phyloP scores from a whole-genome alignment of 2,888 invertebrate genomes.

The Drosophila nigritarsus region DNA sequence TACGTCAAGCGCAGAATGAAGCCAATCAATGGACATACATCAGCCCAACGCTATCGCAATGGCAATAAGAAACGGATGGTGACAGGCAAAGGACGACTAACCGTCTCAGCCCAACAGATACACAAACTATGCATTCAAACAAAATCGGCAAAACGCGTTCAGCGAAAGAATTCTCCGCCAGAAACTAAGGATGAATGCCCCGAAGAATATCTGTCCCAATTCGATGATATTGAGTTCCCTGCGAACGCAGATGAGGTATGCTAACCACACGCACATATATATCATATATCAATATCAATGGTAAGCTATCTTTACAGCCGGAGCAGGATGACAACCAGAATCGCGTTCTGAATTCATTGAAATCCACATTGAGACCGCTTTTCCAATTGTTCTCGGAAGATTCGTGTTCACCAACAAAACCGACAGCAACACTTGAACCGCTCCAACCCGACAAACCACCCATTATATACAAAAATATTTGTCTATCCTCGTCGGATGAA shows the following conservation, averaged over 20 bases:
- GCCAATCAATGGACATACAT: not conserved
- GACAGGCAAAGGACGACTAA: not conserved
- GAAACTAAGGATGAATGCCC: not conserved
- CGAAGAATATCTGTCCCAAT: constrained; percentile 4
- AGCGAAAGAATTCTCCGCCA: not conserved
- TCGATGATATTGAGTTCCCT: constrained; percentile 12
- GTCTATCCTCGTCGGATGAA: constrained; percentile 40
- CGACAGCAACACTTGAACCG: not conserved
- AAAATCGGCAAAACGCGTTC: not conserved
- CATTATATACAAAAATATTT: constrained; percentile 28
- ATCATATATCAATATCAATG: not conserved
- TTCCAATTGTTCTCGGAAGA: constrained; percentile 41
- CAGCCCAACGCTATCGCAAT: constrained; percentile 1
- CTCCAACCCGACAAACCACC: not conserved
- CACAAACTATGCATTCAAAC: constrained; percentile 9
- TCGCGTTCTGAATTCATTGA: constrained; percentile 10
- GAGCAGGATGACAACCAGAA: constrained; percentile 6
- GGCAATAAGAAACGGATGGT: constrained; percentile 6
- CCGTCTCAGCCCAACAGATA: not conserved
- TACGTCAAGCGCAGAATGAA: constrained; percentile 15
- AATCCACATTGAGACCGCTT: constrained; percentile 30
- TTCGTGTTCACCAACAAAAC: not conserved
- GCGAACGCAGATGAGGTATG: constrained; percentile 22
- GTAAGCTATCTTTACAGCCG: not conserved
- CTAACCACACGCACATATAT: not conserved